Evolutionary conservation across 2,888 invertebrate genomes (phyloP), one percentile per base, ranked within the genome.

Genomic region (Tenthredo mesomela): DNA sequence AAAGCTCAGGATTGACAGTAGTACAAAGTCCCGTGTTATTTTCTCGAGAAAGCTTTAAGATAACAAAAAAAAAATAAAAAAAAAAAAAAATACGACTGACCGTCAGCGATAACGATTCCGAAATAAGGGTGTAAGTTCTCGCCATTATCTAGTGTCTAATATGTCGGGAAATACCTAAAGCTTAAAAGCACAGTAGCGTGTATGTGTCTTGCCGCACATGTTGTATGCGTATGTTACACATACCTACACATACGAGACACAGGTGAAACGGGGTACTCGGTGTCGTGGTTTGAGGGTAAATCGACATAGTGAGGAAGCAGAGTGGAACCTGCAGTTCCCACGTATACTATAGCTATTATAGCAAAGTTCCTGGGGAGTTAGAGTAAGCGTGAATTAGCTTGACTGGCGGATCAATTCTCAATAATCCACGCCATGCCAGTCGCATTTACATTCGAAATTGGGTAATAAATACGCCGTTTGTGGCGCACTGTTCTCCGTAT

Each of bases 401-500:
- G 77, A 29, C 77, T 77, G 89, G 88, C 89, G 89, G 90, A 90
- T 91, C 89, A 88, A 87, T 89, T 88, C 88, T 87, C 90, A 90
- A 90, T 91, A 91, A 91, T 90, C 90, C 90, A 84, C 87, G 89
- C 89, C 37, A 33, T 54, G 29, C 77, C 33, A 90, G 88, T 89
- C 88, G 90, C 89, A 91, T 91, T 90, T 91, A 91, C 90, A 91
- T 90, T 87, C 88, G 86, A 86, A 89, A 90, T 88, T 88, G 88
- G 87, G 89, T 88, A 90, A 91, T 91, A 91, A 91, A 91, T 91
- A 90, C 87, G 21, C 54, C 89, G 89, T 90, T 90, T 90, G 47
- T 50, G 75, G 29, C 50, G 47, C 29, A n/a, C 37, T 73, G n/a
- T 6, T 37, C 65, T 65, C 33, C 67, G 33, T 33, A 67, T 33